Percentiles rank a stretch among this genome's conserved stretches.
phyloP scores from a whole-genome alignment of 2,888 invertebrate genomes.

The Encarsia formosa region DNA sequence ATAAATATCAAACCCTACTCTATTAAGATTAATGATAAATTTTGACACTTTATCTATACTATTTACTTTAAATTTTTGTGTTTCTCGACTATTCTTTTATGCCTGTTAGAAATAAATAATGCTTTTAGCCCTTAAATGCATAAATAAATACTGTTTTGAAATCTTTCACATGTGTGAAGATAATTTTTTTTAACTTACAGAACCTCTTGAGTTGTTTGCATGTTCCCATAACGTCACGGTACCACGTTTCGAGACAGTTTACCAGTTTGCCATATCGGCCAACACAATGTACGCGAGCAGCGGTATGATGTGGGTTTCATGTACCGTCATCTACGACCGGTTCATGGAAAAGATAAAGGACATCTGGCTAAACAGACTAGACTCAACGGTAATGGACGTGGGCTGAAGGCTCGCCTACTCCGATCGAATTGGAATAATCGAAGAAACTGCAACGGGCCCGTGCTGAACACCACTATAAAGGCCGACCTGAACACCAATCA shows the following conservation, averaged over 20 bases:
- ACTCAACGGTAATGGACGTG: conserved; percentile 59
- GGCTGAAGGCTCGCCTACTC: conserved; percentile 77
- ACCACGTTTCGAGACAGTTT: conserved; percentile 57
- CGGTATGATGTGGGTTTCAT: conserved; percentile 82
- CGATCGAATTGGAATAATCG: conserved; percentile 66
- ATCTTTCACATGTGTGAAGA: too few species aligned
- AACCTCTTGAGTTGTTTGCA: conserved; percentile 61
- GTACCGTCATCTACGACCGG: conserved; percentile 58
- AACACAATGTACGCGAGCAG: conserved; percentile 68
- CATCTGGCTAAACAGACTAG: conserved; percentile 54
- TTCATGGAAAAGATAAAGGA: conserved; percentile 58
- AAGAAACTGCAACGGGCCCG: conserved; percentile 59
- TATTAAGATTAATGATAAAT: too few species aligned
- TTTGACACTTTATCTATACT: too few species aligned
- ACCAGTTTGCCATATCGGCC: conserved; percentile 78
- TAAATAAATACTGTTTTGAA: too few species aligned
- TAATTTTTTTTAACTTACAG: too few species aligned
- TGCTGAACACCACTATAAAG: conserved; percentile 51
- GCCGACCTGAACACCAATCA: conserved; percentile 54
- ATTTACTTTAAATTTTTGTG: too few species aligned
- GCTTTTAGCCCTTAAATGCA: too few species aligned
- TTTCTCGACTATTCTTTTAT: too few species aligned
- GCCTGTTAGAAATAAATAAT: too few species aligned
- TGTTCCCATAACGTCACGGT: conserved; percentile 61
- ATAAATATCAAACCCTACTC: too few species aligned